phyloP scores from a whole-genome alignment of 2,113 vertebrate species.

The Cebidichthys violaceus region DNA sequence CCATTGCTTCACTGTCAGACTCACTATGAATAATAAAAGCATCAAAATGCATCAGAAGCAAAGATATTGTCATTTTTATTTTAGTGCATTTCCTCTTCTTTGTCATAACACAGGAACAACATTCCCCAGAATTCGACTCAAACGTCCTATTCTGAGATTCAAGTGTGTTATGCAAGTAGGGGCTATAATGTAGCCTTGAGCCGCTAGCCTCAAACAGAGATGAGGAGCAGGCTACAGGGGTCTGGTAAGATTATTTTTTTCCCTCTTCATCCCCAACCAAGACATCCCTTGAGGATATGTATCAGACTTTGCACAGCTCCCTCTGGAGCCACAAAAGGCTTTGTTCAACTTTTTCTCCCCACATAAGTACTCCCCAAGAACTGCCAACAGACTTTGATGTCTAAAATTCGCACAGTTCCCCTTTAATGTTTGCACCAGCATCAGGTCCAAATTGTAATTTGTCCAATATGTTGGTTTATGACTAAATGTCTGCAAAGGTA shows the following conservation, averaged over 20 bases:
- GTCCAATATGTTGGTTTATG: background rate
- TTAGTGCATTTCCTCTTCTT: background rate
- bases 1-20: too few relatives aligned
- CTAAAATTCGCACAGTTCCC: background rate
- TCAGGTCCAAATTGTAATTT: background rate
- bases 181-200: background rate
- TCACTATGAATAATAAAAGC: background rate
- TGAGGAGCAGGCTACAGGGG: too few relatives aligned
- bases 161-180: too few relatives aligned
- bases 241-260: background rate
- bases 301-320: background rate
- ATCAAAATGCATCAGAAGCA: background rate
- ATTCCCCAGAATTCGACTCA: background rate
- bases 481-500: too few relatives aligned
- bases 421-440: background rate
- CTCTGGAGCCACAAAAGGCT: background rate
- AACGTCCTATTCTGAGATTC: background rate
- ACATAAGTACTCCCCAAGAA: background rate
- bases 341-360: background rate
- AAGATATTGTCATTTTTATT: background rate
- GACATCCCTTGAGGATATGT: background rate
- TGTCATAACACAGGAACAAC: background rate
- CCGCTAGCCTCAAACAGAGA: background rate
- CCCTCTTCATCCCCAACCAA: background rate
- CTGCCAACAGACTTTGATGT: background rate